Base-by-base conservation (phyloP, 2,888 invertebrate genomes). In the Kryphioiulus occultus region DNA sequence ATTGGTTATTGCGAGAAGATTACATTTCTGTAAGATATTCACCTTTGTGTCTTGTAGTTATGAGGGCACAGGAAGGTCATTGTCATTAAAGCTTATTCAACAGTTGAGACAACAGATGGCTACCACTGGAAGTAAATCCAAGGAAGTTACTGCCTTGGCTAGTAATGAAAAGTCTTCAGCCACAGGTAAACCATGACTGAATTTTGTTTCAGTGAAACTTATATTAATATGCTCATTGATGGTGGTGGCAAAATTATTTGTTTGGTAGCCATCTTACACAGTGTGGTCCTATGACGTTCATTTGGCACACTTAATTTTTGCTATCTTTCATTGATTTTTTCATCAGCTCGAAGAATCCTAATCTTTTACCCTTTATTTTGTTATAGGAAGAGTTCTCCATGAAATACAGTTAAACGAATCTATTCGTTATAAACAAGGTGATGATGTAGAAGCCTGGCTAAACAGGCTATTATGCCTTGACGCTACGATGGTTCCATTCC, bases 61-160 rank as follows among this genome's bases (percentile, higher is more conserved):
- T 92, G 99, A 99, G 93, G 99, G 99, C 87, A 99, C 99, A 0
- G 99, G 99, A 0, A 93, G 99, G 15, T 98, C 99, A 0, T 93
- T 99, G 32, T 98, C 98, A 0, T 93, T 99, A 87, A 99, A 99
- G 92, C 93, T 99, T 30, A 94, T 99, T 87, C 95, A 98, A 86
- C 97, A 99, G 91, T 93, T 99, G 87, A 92, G 96, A 88, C 92
- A 93, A 85, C 95, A 95, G 91, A 93, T 94, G 39, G 92, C 92
- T 5, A 93, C 93, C 17, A 92, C 92, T 78, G 94, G 93, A 53
- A 93, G 89, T 4, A 89, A 88, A 42, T 88, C 93, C 30, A 92
- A 93, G 84, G 93, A 93, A 87, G 83, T 85, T 22, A 85, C 88
- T 82, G 86, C 30, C 17, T 84, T 84, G 59, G 42, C 32, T 22